Percentiles rank a stretch among this genome's conserved stretches.
Evolutionary conservation across 92 coral and sea anemone species (phyloP).

Genomic region (Zoanthus gigantus): DNA sequence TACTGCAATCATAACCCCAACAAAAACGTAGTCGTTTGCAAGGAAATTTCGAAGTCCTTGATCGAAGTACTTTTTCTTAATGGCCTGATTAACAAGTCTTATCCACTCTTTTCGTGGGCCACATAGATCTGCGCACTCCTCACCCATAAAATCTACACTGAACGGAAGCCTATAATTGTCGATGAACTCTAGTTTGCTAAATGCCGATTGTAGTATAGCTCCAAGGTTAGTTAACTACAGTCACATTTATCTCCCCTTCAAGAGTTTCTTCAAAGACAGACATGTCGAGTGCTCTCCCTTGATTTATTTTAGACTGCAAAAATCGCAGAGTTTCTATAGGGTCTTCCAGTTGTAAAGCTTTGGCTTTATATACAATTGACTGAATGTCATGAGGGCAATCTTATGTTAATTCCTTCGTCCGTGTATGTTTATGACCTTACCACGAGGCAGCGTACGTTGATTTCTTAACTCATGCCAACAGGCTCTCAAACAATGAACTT

Average conservation of each 20-base stretch:
- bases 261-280: background rate
- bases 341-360: conserved; percentile 8
- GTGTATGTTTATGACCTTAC: too few species aligned
- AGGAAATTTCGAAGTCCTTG: conserved; percentile 55
- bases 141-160: conserved; percentile 44
- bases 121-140: conserved; percentile 36
- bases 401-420: too few species aligned
- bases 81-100: conserved; percentile 54
- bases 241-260: conserved; percentile 58
- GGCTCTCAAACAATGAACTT: too few species aligned
- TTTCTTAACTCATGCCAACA: too few species aligned
- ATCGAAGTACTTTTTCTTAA: conserved; percentile 62
- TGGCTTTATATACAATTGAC: background rate
- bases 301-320: conserved; percentile 1
- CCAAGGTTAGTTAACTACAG: conserved; percentile 45
- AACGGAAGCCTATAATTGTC: conserved; percentile 21
- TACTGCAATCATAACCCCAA: conserved; percentile 62
- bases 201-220: conserved; percentile 16
- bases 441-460: too few species aligned
- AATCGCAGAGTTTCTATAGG: conserved; percentile 27
- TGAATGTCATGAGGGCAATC: background rate
- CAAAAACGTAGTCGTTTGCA: conserved; percentile 49
- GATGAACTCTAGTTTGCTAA: conserved; percentile 27
- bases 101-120: conserved; percentile 58
- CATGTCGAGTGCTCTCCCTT: conserved; percentile 23